phyloP scores from a whole-genome alignment of 2,888 invertebrate species.

The Spisula subtruncata region DNA sequence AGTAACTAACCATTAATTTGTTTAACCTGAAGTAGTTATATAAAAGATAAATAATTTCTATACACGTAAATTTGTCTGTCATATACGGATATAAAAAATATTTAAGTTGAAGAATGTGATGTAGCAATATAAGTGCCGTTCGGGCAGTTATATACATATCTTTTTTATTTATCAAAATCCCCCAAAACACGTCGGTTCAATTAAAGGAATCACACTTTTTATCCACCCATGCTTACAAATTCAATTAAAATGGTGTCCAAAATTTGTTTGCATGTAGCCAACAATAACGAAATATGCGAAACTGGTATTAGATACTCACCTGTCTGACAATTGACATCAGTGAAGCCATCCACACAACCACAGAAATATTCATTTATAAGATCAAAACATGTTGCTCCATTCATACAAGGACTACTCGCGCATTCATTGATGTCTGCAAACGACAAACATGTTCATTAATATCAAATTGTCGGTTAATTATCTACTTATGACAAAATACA shows the following conservation, averaged over 20 bases:
- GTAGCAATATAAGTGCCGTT: too few species aligned
- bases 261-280: background rate
- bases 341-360: slow-evolving; percentile 32
- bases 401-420: slow-evolving; percentile 33
- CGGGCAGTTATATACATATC: too few species aligned
- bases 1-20: too few species aligned
- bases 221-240: background rate
- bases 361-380: slow-evolving; percentile 40
- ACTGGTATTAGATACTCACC: background rate
- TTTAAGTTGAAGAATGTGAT: too few species aligned
- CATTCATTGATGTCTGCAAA: slow-evolving; percentile 35
- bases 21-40: too few species aligned
- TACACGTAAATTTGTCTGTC: too few species aligned
- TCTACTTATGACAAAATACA: background rate
- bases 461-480: background rate
- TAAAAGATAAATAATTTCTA: too few species aligned
- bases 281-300: too few species aligned
- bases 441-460: background rate
- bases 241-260: background rate
- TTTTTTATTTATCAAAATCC: too few species aligned
- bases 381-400: slow-evolving; percentile 38
- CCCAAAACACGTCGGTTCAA: too few species aligned
- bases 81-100: too few species aligned
- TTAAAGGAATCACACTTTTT: background rate
- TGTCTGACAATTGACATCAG: slow-evolving; percentile 38